Conservation (phyloP, 37 sponge, comb jelly and placozoan species). For the Theonella swinhoei region DNA sequence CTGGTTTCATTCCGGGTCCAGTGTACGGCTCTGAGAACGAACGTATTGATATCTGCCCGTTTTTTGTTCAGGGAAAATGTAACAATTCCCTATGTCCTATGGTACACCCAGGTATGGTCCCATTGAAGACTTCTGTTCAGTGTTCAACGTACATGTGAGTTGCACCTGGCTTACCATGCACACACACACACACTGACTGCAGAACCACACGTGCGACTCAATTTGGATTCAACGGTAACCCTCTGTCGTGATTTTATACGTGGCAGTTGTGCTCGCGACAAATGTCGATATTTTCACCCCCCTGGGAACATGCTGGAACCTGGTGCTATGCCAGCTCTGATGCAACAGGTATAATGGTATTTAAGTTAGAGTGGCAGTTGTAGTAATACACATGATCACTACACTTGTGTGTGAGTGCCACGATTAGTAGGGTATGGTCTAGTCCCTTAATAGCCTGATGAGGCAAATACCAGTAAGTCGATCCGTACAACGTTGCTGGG, state of each 20-base stretch:
- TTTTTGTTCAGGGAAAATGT: slow-evolving; percentile 56
- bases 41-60: slow-evolving; percentile 63
- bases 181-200: not conserved
- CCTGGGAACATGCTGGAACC: slow-evolving; percentile 35
- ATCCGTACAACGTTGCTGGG: too few species aligned
- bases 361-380: too few species aligned
- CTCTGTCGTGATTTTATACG: slow-evolving; percentile 42
- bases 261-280: slow-evolving; percentile 47
- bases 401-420: too few species aligned
- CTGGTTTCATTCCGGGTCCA: not conserved
- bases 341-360: slow-evolving; percentile 21
- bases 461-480: too few species aligned
- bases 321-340: not conserved
- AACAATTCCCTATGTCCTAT: slow-evolving; percentile 44
- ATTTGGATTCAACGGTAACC: slow-evolving; percentile 52
- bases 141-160: too few species aligned
- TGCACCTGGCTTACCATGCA: not conserved
- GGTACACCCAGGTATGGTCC: slow-evolving; percentile 68
- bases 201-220: slow-evolving; percentile 51
- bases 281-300: slow-evolving; percentile 75
- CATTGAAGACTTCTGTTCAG: not conserved
- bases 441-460: too few species aligned
- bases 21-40: not conserved
- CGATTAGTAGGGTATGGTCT: too few species aligned
- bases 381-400: too few species aligned